Evolutionary conservation across 1,140 invertebrate species (phyloP).

Genomic region (Arion vulgaris): DNA sequence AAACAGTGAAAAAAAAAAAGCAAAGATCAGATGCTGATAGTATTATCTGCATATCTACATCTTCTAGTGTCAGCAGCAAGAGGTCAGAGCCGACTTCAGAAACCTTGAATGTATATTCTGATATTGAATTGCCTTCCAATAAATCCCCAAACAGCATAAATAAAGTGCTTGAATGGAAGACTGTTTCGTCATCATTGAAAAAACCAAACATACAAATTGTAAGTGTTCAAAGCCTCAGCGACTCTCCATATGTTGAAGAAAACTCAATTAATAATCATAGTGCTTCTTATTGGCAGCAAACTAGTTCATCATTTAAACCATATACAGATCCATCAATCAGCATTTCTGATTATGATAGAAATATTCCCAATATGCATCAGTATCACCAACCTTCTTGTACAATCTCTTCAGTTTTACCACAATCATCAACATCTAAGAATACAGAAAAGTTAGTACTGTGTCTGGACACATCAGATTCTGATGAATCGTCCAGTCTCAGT

Average conservation of each 20-base stretch:
- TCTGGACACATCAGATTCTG: neutral
- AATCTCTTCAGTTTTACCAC: neutral
- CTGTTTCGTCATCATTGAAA: neutral
- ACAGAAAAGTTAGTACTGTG: neutral
- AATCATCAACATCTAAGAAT: neutral
- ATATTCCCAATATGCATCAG: neutral
- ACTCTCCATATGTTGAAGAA: neutral
- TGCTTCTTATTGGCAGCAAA: neutral
- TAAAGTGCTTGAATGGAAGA: conserved; percentile 6
- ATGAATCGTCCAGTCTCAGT: neutral
- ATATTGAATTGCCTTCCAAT: neutral
- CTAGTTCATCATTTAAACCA: neutral
- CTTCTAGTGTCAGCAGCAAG: neutral
- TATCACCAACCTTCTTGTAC: neutral
- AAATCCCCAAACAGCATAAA: neutral
- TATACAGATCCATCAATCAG: neutral
- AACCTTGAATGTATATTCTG: neutral
- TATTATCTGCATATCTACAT: neutral
- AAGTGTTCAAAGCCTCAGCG: neutral
- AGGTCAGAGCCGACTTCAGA: neutral
- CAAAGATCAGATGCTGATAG: neutral
- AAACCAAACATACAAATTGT: neutral
- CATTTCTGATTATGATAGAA: neutral
- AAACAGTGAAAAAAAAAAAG: neutral
- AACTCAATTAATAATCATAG: neutral